Evolutionary conservation across 2,797 vertebrate genomes (phyloP), one percentile per base, ranked within the genome.

Genomic region (Falco peregrinus): DNA sequence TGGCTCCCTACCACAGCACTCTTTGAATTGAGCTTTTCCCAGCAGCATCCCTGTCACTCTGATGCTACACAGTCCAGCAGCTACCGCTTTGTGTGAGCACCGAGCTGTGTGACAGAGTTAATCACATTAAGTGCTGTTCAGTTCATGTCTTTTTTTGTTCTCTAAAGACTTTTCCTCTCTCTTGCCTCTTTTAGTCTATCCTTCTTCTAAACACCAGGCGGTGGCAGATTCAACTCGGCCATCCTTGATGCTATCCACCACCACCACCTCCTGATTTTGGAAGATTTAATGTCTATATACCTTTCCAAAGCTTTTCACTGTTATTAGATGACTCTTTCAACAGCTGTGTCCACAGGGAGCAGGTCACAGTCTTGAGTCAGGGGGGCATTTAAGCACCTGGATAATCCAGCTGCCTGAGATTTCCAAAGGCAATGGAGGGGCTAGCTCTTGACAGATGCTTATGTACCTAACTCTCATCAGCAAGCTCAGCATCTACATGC

Each of bases 31-130:
- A 50, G 60, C 71, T 60, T 54, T 94, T 77, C 61, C 47, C 39
- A 4, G 75, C 65, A 81, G 67, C 24, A 1, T 48, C 43, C 54
- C 65, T 45, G 81, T 68, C 80, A 59, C 31, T 84, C 77, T 80
- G 83, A 45, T 21, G 21, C 51, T 85, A 16, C 48, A 41, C 86
- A 88, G 86, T 87, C 90, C 96, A 81, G 61, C 84, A 95, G 82
- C 88, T 37, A 68, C 15, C 1, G 64, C 95, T 94, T 29, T 56
- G 67, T 82, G 85, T 13, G 92, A 90, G 92, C 89, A 77, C 87
- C 87, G 91, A 96, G 93, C 88, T 87, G 67, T 94, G 91, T 81
- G 67, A 94, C 78, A 77, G 92, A 95, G 74, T 95, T 96, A 90
- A 96, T 91, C 75, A 95, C 83, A 89, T 94, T 76, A 90, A 91